Evolutionary conservation across 1,140 invertebrate genomes (phyloP).

Genomic region (Trissolcus basalis): DNA sequence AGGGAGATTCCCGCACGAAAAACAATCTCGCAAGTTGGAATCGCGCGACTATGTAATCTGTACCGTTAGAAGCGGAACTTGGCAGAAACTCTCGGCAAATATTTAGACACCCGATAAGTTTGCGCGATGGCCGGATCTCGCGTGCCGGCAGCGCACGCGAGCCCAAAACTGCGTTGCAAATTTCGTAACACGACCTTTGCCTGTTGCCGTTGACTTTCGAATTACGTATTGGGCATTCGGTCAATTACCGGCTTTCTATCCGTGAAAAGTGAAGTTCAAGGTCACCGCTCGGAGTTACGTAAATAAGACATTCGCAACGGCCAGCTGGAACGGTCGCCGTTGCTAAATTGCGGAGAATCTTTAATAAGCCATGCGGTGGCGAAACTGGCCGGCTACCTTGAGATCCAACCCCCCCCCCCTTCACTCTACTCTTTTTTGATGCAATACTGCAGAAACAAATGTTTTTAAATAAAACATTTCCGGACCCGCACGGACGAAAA

Average conservation of each 20-base stretch:
- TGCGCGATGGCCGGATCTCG: slow-evolving; percentile 31
- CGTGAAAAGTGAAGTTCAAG: slow-evolving; percentile 44
- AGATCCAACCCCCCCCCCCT: too few species aligned
- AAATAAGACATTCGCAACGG: slow-evolving; percentile 13
- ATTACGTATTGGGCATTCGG: slow-evolving; percentile 22
- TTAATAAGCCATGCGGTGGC: slow-evolving; percentile 20
- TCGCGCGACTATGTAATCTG: slow-evolving; percentile 46
- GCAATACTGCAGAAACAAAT: too few species aligned
- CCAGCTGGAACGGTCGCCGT: slow-evolving; percentile 13
- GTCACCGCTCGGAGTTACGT: slow-evolving; percentile 23
- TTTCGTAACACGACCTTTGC: slow-evolving; percentile 18
- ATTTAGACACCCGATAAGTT: slow-evolving; percentile 46
- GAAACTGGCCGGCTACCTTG: too few species aligned
- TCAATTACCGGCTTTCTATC: slow-evolving; percentile 24
- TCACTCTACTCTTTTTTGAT: too few species aligned
- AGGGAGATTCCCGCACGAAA: slow-evolving; percentile 59
- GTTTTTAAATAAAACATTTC: too few species aligned
- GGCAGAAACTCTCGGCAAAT: slow-evolving; percentile 15
- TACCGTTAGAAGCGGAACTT: slow-evolving; percentile 51
- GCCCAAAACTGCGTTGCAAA: slow-evolving; percentile 18
- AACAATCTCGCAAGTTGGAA: slow-evolving; percentile 32
- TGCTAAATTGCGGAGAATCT: slow-evolving; percentile 33
- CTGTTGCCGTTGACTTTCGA: slow-evolving; percentile 26
- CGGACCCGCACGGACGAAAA: too few species aligned
- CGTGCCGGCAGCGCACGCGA: slow-evolving; percentile 21